phyloP scores from a whole-genome alignment of 2,113 vertebrate genomes.

The Brachyistius frenatus region DNA sequence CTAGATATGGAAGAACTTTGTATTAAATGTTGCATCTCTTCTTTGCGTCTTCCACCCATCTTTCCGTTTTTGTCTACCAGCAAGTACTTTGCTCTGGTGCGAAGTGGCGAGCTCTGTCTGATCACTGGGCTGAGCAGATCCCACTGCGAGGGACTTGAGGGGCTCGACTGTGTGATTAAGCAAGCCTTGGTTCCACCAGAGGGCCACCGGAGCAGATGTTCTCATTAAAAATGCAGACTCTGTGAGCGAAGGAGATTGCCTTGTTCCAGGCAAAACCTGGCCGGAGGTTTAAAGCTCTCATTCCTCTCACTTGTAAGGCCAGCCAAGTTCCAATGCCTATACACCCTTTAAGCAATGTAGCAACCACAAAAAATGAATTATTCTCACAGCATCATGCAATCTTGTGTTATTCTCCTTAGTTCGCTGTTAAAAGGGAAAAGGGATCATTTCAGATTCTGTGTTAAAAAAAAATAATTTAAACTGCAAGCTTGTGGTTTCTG shows the following conservation, averaged over 20 bases:
- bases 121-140: slow-evolving; percentile 78
- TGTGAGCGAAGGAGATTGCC: slow-evolving; percentile 83
- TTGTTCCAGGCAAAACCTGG: slow-evolving; percentile 82
- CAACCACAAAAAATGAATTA: slow-evolving; percentile 71
- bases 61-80: slow-evolving; percentile 31
- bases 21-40: slow-evolving; percentile 7
- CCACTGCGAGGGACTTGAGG: slow-evolving; percentile 77
- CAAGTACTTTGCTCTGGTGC: slow-evolving; percentile 48
- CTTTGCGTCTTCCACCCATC: slow-evolving; percentile 21
- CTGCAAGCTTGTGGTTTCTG: slow-evolving; percentile 36
- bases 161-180: slow-evolving; percentile 84
- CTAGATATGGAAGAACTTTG: too few species aligned
- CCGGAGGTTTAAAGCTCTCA: slow-evolving; percentile 82
- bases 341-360: slow-evolving; percentile 68
- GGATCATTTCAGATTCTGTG: slow-evolving; percentile 25
- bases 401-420: slow-evolving; percentile 62
- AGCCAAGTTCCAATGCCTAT: slow-evolving; percentile 74
- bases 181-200: slow-evolving; percentile 77
- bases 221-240: slow-evolving; percentile 92
- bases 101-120: slow-evolving; percentile 61
- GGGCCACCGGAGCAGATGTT: slow-evolving; percentile 86
- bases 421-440: slow-evolving; percentile 43
- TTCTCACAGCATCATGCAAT: slow-evolving; percentile 60
- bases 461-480: slow-evolving; percentile 30
- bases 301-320: slow-evolving; percentile 73